Evolutionary conservation across 2,113 vertebrate species (phyloP), one percentile per base, ranked within the genome.

Genomic region (Hippopotamus amphibius): DNA sequence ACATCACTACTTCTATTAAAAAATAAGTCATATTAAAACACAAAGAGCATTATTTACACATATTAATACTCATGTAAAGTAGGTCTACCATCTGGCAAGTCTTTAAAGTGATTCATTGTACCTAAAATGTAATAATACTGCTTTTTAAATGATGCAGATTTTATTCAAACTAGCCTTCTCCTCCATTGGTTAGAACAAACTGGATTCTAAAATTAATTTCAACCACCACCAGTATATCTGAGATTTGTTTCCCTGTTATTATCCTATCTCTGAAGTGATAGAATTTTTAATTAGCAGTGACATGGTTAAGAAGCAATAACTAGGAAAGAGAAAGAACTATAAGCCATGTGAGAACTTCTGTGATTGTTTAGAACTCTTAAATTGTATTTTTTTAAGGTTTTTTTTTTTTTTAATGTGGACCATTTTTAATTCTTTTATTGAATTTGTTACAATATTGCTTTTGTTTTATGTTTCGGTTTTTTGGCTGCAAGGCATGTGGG

Each of bases 151-250:
- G 43, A 76, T 83, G 61, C 43, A 53, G 57, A 43, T 33, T 69
- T 95, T 16, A 43, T 83, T 83, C 88, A 92, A 37, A 77, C 41
- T 66, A 74, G 28, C 13, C 50, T 72, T 79, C 46, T 93, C 30
- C 7, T 84, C n/a, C 22, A 63, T 77, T 92, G 76, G 53, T 61
- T 92, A 57, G 66, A 96, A 55, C 28, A 87, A 96, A 90, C 53
- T 71, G 19, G 30, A 77, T 66, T 93, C 65, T 96, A 66, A 92
- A 86, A 59, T 93, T 83, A 90, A 84, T 89, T 92, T 91, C 57
- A 90, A 9, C 16, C 14, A 53, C 59, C 37, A 86, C 46, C 43
- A 50, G 37, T 81, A 77, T 71, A 65, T 88, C 41, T 95, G 95
- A 59, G 9, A 3, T 88, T 90, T 84, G 76, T 61, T 80, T 91